Evolutionary conservation across 2,797 vertebrate species (phyloP).

Genomic region (Ispidina lecontei): DNA sequence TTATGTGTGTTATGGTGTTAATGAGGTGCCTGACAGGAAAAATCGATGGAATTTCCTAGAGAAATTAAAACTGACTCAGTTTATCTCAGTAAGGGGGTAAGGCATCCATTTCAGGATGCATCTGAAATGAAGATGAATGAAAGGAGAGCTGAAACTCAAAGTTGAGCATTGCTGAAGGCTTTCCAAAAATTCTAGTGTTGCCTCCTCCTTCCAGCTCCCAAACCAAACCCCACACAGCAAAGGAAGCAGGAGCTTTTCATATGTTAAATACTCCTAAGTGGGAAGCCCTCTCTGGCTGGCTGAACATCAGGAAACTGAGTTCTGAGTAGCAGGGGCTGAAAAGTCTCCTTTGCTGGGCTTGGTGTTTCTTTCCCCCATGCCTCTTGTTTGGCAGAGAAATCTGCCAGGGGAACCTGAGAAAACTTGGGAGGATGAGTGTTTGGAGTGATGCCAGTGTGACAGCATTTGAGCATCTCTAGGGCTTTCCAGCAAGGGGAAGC

Average conservation of each 20-base stretch:
- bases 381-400: slow-evolving; percentile 13
- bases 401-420: not conserved
- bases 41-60: not conserved
- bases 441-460: not conserved
- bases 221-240: not conserved
- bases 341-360: not conserved
- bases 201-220: not conserved
- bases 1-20: fast-evolving
- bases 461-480: not conserved
- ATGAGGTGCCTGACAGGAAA: not conserved
- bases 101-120: not conserved
- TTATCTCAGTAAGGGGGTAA: not conserved
- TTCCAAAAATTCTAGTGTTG: not conserved
- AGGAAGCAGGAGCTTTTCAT: not conserved
- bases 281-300: not conserved
- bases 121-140: not conserved
- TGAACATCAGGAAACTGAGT: not conserved
- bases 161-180: not conserved
- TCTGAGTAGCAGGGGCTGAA: not conserved
- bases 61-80: not conserved
- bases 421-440: not conserved
- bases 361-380: not conserved
- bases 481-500: not conserved
- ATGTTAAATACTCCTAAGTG: not conserved
- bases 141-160: not conserved